Conservation (phyloP, 2,888 invertebrate genomes). For the Bruchidius siliquastri region DNA sequence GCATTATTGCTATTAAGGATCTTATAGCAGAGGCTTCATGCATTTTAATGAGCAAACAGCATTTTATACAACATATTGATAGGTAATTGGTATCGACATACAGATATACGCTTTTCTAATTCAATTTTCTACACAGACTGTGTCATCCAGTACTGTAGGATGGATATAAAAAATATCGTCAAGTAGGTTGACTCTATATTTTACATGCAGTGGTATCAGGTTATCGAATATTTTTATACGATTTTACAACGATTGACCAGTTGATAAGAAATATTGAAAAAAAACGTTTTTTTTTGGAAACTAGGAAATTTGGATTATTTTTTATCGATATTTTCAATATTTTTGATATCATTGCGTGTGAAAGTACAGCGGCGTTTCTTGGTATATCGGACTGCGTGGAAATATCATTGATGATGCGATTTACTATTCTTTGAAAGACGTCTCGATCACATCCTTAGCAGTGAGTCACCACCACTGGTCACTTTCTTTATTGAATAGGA, state of each 20-base stretch:
- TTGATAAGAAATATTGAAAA: no score
- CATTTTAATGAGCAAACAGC: neutral
- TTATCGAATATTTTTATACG: no score
- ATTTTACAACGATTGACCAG: no score
- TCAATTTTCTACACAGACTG: neutral
- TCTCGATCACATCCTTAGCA: neutral
- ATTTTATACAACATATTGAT: neutral
- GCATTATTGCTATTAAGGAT: neutral
- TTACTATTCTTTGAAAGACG: neutral
- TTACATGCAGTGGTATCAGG: no score
- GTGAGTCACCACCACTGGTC: neutral
- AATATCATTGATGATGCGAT: neutral
- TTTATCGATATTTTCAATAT: no score
- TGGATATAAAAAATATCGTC: no score
- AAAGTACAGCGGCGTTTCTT: no score
- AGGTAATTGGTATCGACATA: neutral
- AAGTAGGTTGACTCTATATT: no score
- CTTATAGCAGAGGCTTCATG: neutral
- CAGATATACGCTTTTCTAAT: neutral
- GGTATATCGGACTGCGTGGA: no score
- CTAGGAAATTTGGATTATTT: no score
- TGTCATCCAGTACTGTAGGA: neutral
- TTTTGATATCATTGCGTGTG: no score
- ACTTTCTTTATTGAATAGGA: neutral
- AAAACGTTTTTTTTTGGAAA: no score